Percentiles rank a stretch among this genome's conserved stretches.
These are phyloP conservation scores for Dolichopus griseipennis DNA, from an alignment of 2,888 invertebrate genomes.

Conservation along the genomic window DNA sequence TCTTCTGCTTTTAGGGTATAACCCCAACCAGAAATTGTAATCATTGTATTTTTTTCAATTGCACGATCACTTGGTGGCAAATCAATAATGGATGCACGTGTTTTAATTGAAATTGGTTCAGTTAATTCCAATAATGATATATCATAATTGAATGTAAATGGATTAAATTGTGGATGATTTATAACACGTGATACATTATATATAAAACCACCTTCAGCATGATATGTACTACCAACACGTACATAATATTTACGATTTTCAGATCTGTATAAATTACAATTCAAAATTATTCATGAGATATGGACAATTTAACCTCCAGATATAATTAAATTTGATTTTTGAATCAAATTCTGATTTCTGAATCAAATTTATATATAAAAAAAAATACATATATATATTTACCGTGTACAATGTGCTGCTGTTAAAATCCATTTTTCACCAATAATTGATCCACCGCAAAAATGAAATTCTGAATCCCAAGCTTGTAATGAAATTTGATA, in stretches of 20 bases:
- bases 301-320: no score
- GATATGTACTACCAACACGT: constrained; percentile 14
- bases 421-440: constrained; percentile 11
- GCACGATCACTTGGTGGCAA: constrained; percentile 12
- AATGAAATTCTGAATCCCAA: constrained; percentile 12
- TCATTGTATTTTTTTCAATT: constrained; percentile 3
- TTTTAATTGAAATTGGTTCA: constrained; percentile 14
- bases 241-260: constrained; percentile 13
- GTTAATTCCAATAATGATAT: constrained; percentile 14
- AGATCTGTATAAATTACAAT: constrained; percentile 4
- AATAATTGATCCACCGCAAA: constrained; percentile 12
- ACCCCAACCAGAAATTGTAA: constrained; percentile 16
- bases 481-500: constrained; percentile 17
- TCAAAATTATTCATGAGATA: no score
- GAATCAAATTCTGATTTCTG: no score
- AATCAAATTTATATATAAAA: no score
- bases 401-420: constrained; percentile 11
- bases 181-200: constrained; percentile 12
- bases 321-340: no score
- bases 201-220: constrained; percentile 15
- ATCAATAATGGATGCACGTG: constrained; percentile 13
- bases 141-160: constrained; percentile 15
- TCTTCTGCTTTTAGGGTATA: background rate
- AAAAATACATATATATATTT: no score
- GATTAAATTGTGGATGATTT: constrained; percentile 15